Evolutionary conservation across 2,113 vertebrate genomes (phyloP), one percentile per base, ranked within the genome.

Genomic region (Grus americana): DNA sequence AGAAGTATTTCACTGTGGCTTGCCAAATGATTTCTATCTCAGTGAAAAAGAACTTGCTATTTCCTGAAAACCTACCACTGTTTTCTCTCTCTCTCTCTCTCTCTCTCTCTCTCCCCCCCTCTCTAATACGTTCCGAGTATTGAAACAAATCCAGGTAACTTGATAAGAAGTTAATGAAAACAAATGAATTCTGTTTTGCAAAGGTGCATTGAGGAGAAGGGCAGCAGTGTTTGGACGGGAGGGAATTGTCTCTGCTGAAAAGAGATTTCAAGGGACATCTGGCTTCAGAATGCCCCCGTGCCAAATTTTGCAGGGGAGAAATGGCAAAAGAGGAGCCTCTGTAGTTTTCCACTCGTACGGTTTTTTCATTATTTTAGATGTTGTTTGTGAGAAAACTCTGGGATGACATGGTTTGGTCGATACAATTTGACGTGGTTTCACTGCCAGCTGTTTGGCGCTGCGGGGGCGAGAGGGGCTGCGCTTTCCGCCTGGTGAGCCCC

Each of bases 11-110:
- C 97, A 96, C 98, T 11, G 94, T 73, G 95, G 94, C 96, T 98
- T 98, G 98, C 98, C 98, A 98, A 98, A 78, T 97, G 98, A 98
- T 99, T 98, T 98, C 98, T 98, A 99, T 99, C 98, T 97, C 96
- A 47, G 94, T 96, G 96, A 97, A 98, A 98, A 98, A 99, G 97
- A 97, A 97, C 97, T 98, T 98, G 98, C 98, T 97, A 98, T 98
- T 98, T 98, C 98, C 98, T 98, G 96, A 98, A 98, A 98, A 97
- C 95, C 95, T 88, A 97, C 91, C 92, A 67, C 95, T 50, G 59
- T 89, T 97, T 96, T 90, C 87, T 97, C 88, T 87, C 91, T 97
- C 93, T 52, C 57, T 36, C 36, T 36, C 36, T 36, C 36, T 44
- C n/a, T n/a, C 27, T 27, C 30, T 57, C 38, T 38, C 42, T 24